A percentile compares a stretch with the other conserved stretches of the same genome.
Conservation (phyloP, 2,797 vertebrate species). For the Tangara arthus region DNA sequence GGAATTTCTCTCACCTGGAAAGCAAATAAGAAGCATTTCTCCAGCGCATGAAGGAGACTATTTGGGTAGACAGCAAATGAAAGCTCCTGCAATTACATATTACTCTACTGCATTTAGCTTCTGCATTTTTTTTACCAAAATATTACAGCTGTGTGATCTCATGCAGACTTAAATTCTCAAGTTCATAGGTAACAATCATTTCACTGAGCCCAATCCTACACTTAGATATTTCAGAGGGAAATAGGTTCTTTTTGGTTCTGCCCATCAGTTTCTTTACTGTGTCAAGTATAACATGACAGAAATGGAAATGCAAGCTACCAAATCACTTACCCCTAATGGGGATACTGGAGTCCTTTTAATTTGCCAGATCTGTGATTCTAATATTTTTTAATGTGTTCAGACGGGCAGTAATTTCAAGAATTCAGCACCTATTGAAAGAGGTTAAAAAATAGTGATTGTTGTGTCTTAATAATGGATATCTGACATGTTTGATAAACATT, state of each 20-base stretch:
- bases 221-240: background rate
- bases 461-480: background rate
- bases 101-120: background rate
- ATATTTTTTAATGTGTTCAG: background rate
- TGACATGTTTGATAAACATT: background rate
- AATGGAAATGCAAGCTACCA: background rate
- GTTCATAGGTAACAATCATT: background rate
- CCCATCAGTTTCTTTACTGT: background rate
- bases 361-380: background rate
- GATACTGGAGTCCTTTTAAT: background rate
- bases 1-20: slow-evolving; percentile 5
- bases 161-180: background rate
- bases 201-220: background rate
- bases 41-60: background rate
- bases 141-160: background rate
- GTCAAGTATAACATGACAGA: background rate
- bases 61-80: background rate
- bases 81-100: background rate
- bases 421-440: background rate
- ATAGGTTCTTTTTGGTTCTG: background rate
- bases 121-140: background rate
- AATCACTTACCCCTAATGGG: background rate
- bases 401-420: background rate
- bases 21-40: background rate
- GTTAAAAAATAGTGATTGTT: background rate